A percentile compares a stretch with the other conserved stretches of the same genome.
Evolutionary conservation across 2,888 invertebrate genomes (phyloP).

Genomic region (Clitarchus hookeri): DNA sequence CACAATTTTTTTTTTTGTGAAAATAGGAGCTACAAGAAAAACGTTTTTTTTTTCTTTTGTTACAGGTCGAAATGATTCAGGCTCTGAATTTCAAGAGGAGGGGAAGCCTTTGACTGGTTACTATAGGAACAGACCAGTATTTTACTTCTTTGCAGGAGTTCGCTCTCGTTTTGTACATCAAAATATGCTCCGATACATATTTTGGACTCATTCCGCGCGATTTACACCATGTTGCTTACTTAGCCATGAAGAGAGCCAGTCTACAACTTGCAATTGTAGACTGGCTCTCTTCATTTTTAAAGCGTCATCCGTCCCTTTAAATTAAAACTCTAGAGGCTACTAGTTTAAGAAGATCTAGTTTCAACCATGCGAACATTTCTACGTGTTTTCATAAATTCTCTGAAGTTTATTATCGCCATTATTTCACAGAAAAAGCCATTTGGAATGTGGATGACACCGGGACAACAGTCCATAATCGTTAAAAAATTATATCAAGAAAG

Average conservation of each 20-base stretch:
- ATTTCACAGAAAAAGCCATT: neutral
- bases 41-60: neutral
- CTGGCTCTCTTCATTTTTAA: constrained; percentile 17
- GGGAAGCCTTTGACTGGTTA: constrained; percentile 20
- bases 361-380: neutral
- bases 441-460: constrained; percentile 12
- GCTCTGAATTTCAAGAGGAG: neutral
- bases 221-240: neutral
- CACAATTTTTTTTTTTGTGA: too few species aligned
- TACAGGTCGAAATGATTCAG: neutral
- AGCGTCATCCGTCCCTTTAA: neutral
- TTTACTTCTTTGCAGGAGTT: neutral
- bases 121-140: neutral
- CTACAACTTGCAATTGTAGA: neutral
- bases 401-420: constrained; percentile 16
- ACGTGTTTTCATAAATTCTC: constrained; percentile 3
- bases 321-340: constrained; percentile 11
- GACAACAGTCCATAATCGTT: neutral
- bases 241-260: neutral
- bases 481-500: neutral
- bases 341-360: constrained; percentile 1
- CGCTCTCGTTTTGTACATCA: neutral
- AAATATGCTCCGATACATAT: neutral
- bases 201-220: constrained; percentile 21
- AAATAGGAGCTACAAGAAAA: too few species aligned